Base-by-base conservation (phyloP, 2,888 invertebrate species). In the Diogma glabrata region DNA sequence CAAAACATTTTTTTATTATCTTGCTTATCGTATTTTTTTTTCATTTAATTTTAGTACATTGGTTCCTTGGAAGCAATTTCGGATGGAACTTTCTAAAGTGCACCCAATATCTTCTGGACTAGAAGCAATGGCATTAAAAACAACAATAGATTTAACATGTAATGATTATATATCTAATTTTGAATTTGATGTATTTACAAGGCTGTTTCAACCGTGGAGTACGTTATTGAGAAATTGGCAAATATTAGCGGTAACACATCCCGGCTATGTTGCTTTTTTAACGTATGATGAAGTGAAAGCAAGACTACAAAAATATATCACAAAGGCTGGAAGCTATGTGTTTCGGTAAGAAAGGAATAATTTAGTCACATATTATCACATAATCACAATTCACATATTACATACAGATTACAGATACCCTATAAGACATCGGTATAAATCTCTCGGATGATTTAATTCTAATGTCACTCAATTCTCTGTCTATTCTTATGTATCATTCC, bases 251-350 rank as follows among this genome's bases (percentile, higher is more conserved):
- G 97, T 99, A 47, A 96, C 96, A 16, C 99, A 99, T 76, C 97
- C 97, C 1, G 99, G 96, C 48, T 99, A 99, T 70, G 96, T 97
- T 51, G 97, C 99, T 56, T 99, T 99, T 73, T 80, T 99, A 48
- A 99, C 99, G 1, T 99, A 99, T 68, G 99, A 99, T 67, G 99
- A 99, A 74, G 99, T 99, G 20, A 99, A 97, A 72, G 96, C 96
- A 53, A 78, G 96, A 50, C 78, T 99, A 52, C 93, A 94, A 70
- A 91, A 95, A 66, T 95, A 95, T 72, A 93, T 92, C 58, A 86
- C 84, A 64, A 97, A 94, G 71, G 96, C 97, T 51, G 99, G 99
- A 64, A 97, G 96, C 81, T 97, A 84, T 64, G 87, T 87, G 20
- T 87, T 87, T 69, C 79, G 77, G 77, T 76, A 56, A 54, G 49